Evolutionary conservation across 2,888 invertebrate species (phyloP).

Genomic region (Ashinkailepas kermadecensis): DNA sequence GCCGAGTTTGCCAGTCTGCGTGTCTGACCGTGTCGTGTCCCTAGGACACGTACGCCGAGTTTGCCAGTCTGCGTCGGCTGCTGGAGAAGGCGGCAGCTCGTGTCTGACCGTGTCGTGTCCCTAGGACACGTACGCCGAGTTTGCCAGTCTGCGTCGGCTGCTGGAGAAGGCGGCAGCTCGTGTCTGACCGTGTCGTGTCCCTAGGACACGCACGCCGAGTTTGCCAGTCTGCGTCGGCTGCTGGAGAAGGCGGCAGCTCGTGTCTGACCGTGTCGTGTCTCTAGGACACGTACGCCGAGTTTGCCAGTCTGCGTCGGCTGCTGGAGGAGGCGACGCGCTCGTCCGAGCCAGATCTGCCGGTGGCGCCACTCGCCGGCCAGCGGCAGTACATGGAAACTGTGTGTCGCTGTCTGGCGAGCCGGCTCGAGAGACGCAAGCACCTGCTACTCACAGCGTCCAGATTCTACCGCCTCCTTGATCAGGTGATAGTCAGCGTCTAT

Average conservation of each 20-base stretch:
- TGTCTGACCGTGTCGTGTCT: too few relatives aligned
- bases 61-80: too few relatives aligned
- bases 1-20: too few relatives aligned
- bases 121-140: neutral
- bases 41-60: too few relatives aligned
- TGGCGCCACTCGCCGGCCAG: neutral
- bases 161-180: too few relatives aligned
- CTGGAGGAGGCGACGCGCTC: neutral
- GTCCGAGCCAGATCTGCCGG: neutral
- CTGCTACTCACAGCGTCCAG: constrained; percentile 64
- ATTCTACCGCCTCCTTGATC: constrained; percentile 65
- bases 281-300: neutral
- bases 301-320: neutral
- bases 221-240: too few relatives aligned
- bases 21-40: too few relatives aligned
- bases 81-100: too few relatives aligned
- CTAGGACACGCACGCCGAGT: too few relatives aligned
- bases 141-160: neutral
- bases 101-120: neutral
- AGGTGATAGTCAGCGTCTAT: constrained; percentile 43
- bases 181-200: too few relatives aligned
- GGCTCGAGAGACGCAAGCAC: constrained; percentile 64
- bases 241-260: too few relatives aligned
- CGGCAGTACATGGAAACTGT: constrained; percentile 38
- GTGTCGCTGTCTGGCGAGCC: constrained; percentile 64